Percentiles rank a stretch among this genome's conserved stretches.
phyloP scores from a whole-genome alignment of 2,797 vertebrate species.

The Phalanger gymnotis region DNA sequence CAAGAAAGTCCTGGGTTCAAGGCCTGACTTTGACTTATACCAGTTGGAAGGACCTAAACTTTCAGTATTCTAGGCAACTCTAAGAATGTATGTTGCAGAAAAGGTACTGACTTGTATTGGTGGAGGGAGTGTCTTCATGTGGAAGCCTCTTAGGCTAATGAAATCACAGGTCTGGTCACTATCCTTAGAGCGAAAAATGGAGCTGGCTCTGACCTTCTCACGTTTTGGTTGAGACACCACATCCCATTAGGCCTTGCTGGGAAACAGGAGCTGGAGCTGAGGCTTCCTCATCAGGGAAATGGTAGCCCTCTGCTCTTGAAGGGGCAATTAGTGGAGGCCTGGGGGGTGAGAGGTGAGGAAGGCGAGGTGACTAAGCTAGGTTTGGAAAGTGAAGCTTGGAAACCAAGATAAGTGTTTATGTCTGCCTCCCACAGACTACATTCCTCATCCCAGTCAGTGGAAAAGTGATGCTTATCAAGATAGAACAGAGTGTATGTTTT shows the following conservation, averaged over 20 bases:
- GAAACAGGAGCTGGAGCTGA: background rate
- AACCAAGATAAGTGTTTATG: background rate
- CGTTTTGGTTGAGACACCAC: background rate
- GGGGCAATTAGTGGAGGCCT: background rate
- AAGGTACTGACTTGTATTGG: background rate
- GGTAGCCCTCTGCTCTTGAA: background rate
- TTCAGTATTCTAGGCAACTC: background rate
- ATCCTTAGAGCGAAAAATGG: background rate
- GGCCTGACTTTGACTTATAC: background rate
- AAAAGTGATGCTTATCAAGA: background rate
- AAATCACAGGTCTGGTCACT: background rate
- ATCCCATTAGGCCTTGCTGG: background rate
- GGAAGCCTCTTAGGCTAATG: background rate
- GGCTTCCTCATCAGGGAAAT: background rate
- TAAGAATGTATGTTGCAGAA: background rate
- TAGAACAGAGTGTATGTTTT: background rate
- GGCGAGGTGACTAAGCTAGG: background rate
- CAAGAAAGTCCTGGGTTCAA: background rate
- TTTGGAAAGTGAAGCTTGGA: background rate
- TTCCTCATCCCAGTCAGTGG: background rate
- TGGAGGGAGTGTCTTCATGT: background rate
- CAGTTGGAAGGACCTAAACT: background rate
- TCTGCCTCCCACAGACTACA: background rate
- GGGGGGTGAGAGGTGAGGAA: background rate
- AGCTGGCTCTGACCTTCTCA: background rate